Evolutionary conservation across 1,140 invertebrate species (phyloP).

Genomic region (Babylonia areolata): DNA sequence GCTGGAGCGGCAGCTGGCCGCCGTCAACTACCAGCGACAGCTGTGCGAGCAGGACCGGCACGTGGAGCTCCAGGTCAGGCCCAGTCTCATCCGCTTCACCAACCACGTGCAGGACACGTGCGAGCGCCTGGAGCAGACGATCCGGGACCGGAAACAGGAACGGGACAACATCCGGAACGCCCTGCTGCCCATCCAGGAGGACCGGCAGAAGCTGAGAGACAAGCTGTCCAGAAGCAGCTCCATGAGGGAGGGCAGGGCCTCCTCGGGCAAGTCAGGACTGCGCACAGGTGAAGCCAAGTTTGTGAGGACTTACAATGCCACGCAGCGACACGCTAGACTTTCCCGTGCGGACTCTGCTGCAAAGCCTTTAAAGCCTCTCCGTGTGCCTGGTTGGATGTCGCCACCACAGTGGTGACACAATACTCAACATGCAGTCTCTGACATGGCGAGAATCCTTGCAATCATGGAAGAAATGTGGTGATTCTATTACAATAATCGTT

Average conservation of each 20-base stretch:
- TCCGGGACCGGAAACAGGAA: slow-evolving; percentile 59
- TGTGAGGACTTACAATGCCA: slow-evolving; percentile 18
- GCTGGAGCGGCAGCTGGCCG: slow-evolving; percentile 59
- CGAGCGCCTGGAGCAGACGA: slow-evolving; percentile 61
- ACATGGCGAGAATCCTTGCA: too few species aligned
- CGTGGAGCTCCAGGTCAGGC: slow-evolving; percentile 62
- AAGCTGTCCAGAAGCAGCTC: slow-evolving; percentile 42
- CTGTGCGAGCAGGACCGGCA: slow-evolving; percentile 58
- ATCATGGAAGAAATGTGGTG: too few species aligned
- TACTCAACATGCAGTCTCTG: too few species aligned
- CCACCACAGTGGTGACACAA: slow-evolving; percentile 26
- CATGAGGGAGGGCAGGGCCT: not conserved
- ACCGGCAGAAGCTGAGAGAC: slow-evolving; percentile 53
- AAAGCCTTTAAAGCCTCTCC: not conserved
- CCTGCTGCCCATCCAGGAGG: slow-evolving; percentile 63
- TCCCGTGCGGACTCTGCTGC: not conserved
- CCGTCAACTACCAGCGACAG: slow-evolving; percentile 57
- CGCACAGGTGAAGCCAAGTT: slow-evolving; percentile 30
- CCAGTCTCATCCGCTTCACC: slow-evolving; percentile 63
- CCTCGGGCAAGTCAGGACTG: not conserved
- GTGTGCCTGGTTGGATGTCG: slow-evolving; percentile 1
- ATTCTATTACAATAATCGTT: too few species aligned
- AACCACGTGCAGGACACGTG: slow-evolving; percentile 69
- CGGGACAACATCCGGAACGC: slow-evolving; percentile 61
- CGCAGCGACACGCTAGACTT: not conserved